phyloP scores from a whole-genome alignment of 2,888 invertebrate species.

The Diadromus collaris region DNA sequence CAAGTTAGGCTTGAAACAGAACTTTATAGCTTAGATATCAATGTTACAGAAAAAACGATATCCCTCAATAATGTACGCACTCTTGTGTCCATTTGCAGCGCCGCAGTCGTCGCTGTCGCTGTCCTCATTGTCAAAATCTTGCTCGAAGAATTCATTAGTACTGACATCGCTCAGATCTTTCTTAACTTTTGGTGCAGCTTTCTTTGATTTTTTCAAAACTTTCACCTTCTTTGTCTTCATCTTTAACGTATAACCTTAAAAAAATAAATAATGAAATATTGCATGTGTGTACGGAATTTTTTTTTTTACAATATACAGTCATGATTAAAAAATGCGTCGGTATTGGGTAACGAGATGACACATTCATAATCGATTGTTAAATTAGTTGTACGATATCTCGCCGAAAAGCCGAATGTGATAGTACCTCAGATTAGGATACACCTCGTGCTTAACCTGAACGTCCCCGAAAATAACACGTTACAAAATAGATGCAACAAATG shows the following conservation, averaged over 20 bases:
- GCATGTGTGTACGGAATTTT: background rate
- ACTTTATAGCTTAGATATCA: background rate
- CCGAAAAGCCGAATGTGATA: background rate
- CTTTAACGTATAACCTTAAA: conserved; percentile 16
- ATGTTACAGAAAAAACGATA: background rate
- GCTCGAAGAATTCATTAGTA: conserved; percentile 71
- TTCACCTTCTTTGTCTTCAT: conserved; percentile 56
- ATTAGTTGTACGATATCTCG: background rate
- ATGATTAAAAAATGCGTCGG: background rate
- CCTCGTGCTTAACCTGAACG: conserved; percentile 47
- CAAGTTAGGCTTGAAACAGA: background rate
- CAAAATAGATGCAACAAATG: background rate
- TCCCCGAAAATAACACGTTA: background rate
- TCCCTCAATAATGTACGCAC: background rate
- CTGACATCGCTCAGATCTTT: conserved; percentile 66
- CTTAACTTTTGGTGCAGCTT: conserved; percentile 59
- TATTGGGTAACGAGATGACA: background rate
- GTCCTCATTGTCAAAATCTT: conserved; percentile 69
- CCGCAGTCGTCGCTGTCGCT: conserved; percentile 54
- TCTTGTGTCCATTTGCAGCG: conserved; percentile 32
- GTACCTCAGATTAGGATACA: too few relatives aligned
- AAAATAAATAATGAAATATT: background rate
- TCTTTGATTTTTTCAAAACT: conserved; percentile 47
- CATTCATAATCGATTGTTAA: background rate
- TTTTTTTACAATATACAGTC: background rate